A percentile compares a stretch with the other conserved stretches of the same genome.
phyloP scores from a whole-genome alignment of 2,797 vertebrate genomes.

The Lagorchestes hirsutus region DNA sequence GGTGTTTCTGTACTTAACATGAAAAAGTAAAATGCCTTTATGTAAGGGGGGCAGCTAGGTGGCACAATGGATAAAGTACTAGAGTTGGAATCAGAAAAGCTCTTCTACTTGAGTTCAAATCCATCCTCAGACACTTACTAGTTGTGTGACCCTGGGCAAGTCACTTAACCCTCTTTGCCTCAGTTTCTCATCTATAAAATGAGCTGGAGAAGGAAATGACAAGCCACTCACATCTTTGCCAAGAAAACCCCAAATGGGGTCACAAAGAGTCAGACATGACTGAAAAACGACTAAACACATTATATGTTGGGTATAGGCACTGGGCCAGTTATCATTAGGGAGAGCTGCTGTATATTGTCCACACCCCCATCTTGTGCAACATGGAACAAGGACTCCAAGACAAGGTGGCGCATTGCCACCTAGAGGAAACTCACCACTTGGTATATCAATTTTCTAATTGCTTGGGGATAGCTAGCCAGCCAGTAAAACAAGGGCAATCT shows the following conservation, averaged over 20 bases:
- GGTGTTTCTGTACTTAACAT: slow-evolving; percentile 26
- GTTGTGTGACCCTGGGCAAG: neutral
- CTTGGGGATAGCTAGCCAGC: slow-evolving; percentile 38
- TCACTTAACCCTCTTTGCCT: neutral
- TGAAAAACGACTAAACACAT: neutral
- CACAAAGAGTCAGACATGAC: neutral
- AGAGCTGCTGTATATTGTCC: neutral
- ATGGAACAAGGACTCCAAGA: slow-evolving; percentile 30
- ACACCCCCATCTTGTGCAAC: neutral
- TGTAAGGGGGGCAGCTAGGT: neutral
- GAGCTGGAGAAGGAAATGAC: neutral
- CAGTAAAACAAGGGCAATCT: slow-evolving; percentile 29
- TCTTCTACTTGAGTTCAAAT: neutral
- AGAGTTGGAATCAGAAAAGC: neutral
- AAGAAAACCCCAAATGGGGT: neutral
- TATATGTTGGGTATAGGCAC: neutral
- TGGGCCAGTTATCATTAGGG: neutral
- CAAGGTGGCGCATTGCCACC: neutral
- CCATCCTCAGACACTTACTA: neutral
- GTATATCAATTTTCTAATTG: neutral
- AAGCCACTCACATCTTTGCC: neutral
- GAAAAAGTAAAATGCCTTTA: neutral
- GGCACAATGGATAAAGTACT: neutral
- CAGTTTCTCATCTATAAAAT: neutral
- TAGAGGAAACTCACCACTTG: neutral